Conservation (phyloP, 2,113 vertebrate species). For the Fulmarus glacialis region DNA sequence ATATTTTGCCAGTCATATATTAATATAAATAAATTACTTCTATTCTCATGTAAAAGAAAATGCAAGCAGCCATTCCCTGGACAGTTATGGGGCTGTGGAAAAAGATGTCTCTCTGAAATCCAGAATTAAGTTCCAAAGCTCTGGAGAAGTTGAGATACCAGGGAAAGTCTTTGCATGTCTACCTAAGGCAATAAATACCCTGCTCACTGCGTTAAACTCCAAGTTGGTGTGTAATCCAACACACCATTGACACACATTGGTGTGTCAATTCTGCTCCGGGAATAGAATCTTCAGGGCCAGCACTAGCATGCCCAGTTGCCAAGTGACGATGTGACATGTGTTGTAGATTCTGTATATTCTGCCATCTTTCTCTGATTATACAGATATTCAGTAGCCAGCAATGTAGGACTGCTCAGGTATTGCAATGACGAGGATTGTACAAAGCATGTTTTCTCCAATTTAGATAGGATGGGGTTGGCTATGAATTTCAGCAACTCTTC, state of each 20-base stretch:
- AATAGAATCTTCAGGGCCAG: background rate
- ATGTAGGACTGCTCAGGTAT: background rate
- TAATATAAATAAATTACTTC: background rate
- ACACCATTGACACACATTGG: too few relatives aligned
- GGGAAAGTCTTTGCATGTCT: background rate
- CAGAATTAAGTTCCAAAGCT: background rate
- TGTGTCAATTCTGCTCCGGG: background rate
- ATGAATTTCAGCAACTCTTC: background rate
- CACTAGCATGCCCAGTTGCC: background rate
- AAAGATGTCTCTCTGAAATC: background rate
- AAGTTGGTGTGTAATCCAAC: background rate
- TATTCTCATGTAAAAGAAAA: background rate
- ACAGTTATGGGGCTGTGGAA: background rate
- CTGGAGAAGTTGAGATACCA: background rate
- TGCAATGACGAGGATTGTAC: background rate
- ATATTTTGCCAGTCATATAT: background rate
- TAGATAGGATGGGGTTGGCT: background rate
- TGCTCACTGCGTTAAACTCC: background rate
- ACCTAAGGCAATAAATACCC: background rate
- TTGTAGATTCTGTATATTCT: background rate
- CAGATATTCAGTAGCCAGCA: background rate
- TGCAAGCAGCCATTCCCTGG: background rate
- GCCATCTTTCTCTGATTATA: background rate
- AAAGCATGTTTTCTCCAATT: background rate
- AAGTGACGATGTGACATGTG: rapidly evolving